Evolutionary conservation across 2,888 invertebrate species (phyloP).

Genomic region (Sthenelais limicola): DNA sequence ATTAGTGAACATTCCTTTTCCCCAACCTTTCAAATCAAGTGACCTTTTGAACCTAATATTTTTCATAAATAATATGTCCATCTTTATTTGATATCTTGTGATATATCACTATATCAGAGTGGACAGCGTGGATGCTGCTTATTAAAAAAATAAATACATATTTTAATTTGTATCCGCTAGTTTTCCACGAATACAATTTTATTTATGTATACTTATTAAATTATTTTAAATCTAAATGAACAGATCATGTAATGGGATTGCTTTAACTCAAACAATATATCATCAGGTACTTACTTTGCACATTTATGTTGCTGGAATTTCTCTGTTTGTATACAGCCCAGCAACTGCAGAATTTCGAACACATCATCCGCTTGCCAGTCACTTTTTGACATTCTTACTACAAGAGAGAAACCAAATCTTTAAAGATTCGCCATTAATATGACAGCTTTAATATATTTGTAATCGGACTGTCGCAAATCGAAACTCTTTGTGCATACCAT

Average conservation of each 20-base stretch:
- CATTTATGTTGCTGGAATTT: conserved; percentile 65
- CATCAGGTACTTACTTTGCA: conserved; percentile 53
- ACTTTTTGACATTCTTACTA: conserved; percentile 42
- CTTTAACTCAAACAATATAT: not conserved
- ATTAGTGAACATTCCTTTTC: too few relatives aligned
- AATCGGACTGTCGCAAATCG: too few relatives aligned
- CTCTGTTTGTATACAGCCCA: conserved; percentile 66
- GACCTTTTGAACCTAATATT: too few relatives aligned
- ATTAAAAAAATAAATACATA: not conserved
- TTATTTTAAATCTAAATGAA: not conserved
- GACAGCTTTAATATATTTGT: too few relatives aligned
- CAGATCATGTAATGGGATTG: not conserved
- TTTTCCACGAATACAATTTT: not conserved
- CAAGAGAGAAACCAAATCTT: too few relatives aligned
- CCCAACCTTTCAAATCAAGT: too few relatives aligned
- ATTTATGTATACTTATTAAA: not conserved
- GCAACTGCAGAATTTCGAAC: conserved; percentile 63
- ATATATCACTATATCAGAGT: too few relatives aligned
- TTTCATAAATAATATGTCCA: too few relatives aligned
- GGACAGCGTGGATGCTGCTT: not conserved
- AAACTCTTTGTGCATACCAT: too few relatives aligned
- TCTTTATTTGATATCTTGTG: too few relatives aligned
- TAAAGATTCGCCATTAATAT: too few relatives aligned
- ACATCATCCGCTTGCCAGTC: conserved; percentile 64
- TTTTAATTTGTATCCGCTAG: not conserved